Percentiles rank a stretch among this genome's conserved stretches.
phyloP scores from a whole-genome alignment of 2,888 invertebrate genomes.

The Arrhopalites spinosus region DNA sequence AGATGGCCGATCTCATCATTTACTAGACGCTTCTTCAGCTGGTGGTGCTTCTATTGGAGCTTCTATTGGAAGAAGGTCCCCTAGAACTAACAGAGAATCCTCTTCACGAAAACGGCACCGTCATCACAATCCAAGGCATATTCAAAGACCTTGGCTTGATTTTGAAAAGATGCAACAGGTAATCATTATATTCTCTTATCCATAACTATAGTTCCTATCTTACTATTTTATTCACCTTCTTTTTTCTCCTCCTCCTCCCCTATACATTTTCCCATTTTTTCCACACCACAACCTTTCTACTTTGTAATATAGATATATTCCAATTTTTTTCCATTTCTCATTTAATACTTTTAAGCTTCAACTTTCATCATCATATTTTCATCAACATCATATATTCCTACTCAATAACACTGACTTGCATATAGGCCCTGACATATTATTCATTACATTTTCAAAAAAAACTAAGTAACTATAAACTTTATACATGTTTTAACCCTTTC shows the following conservation, averaged over 20 bases:
- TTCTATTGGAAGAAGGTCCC: slow-evolving; percentile 40
- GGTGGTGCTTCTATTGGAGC: slow-evolving; percentile 25
- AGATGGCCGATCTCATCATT: slow-evolving; percentile 56
- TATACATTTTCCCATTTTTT: background rate
- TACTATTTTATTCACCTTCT: background rate
- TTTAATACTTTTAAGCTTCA: background rate
- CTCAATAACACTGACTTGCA: too few species aligned
- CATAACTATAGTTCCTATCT: background rate
- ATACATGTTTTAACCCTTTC: background rate
- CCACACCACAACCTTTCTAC: too few species aligned
- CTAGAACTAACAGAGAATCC: slow-evolving; percentile 59
- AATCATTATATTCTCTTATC: slow-evolving; percentile 55
- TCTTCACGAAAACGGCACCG: slow-evolving; percentile 68
- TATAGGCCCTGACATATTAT: too few species aligned
- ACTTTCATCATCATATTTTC: background rate
- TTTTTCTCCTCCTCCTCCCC: background rate
- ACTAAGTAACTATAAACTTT: too few species aligned
- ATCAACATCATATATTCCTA: background rate
- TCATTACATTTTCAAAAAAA: too few species aligned
- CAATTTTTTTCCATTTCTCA: background rate
- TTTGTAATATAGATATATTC: background rate
- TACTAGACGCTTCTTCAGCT: background rate
- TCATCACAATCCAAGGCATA: slow-evolving; percentile 64
- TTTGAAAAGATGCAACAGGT: slow-evolving; percentile 98
- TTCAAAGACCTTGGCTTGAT: slow-evolving; percentile 87